phyloP scores from a whole-genome alignment of 2,797 vertebrate genomes.

The Anguilla marmorata region DNA sequence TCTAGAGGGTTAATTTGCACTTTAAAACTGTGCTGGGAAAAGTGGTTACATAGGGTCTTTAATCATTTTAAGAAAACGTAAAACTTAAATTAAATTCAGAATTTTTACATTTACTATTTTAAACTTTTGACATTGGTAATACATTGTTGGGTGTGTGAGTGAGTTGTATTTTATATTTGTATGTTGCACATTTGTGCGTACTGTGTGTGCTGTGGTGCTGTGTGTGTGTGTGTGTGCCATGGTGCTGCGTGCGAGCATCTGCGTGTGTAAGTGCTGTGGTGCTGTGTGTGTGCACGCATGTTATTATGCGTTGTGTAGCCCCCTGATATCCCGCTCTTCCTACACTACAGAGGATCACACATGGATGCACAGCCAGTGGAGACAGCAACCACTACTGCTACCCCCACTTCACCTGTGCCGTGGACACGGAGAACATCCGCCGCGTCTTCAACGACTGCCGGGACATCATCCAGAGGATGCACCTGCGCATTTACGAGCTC shows the following conservation, averaged over 20 bases:
- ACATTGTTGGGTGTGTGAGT: not conserved
- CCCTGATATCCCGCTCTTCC: not conserved
- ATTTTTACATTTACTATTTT: no score
- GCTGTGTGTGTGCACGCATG: not conserved
- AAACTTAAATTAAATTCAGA: no score
- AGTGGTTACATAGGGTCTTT: no score
- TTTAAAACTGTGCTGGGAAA: no score
- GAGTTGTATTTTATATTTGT: not conserved
- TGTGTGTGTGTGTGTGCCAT: not conserved
- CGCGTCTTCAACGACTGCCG: conserved; percentile 96
- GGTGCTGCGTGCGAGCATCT: conserved; percentile 6
- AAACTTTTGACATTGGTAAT: no score
- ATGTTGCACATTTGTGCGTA: not conserved
- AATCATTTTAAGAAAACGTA: no score
- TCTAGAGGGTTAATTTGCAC: no score
- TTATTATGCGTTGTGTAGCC: not conserved
- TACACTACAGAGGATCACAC: conserved; percentile 80
- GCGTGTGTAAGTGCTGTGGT: not conserved
- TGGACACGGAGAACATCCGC: conserved; percentile 96
- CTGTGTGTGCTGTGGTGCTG: not conserved
- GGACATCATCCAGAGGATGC: conserved; percentile 98
- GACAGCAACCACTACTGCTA: conserved; percentile 94
- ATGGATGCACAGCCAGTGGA: conserved; percentile 81
- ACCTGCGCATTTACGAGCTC: conserved; percentile 95
- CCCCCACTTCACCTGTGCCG: conserved; percentile 93